Percentiles rank a stretch among this genome's conserved stretches.
These are phyloP conservation scores for Bombus vancouverensis DNA, from an alignment of 1,140 invertebrate species.

Conservation along the genomic window DNA sequence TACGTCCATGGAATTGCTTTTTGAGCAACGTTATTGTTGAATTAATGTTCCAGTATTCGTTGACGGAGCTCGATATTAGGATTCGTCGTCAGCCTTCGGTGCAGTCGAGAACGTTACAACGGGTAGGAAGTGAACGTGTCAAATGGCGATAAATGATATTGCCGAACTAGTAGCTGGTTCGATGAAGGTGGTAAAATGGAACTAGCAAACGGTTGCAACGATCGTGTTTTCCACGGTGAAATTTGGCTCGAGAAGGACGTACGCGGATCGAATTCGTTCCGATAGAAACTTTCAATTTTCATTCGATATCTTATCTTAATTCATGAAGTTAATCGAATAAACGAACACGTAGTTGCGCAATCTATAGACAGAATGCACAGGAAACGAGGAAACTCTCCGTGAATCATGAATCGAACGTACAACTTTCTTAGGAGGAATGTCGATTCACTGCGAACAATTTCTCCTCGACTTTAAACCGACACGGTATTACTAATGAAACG, in stretches of 20 bases:
- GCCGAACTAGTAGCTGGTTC: too few relatives aligned
- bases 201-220: background rate
- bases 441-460: constrained; percentile 41
- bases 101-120: too few relatives aligned
- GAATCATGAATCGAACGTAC: constrained; percentile 49
- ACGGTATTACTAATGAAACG: constrained; percentile 10
- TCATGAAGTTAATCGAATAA: constrained; percentile 11
- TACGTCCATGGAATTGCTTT: background rate
- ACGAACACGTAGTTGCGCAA: constrained; percentile 20
- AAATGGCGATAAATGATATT: too few relatives aligned
- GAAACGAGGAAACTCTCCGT: constrained; percentile 24
- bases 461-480: constrained; percentile 13
- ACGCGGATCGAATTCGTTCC: constrained; percentile 1
- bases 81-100: too few relatives aligned
- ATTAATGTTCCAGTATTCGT: too few relatives aligned
- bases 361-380: background rate
- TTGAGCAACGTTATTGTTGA: background rate
- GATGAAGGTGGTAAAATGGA: too few relatives aligned
- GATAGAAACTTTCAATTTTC: background rate
- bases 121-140: too few relatives aligned
- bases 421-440: constrained; percentile 70
- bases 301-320: constrained; percentile 1
- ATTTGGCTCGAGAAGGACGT: background rate
- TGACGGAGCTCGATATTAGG: too few relatives aligned
- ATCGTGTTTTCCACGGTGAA: background rate